phyloP scores from a whole-genome alignment of 2,888 invertebrate genomes.

The Athalia rosae region DNA sequence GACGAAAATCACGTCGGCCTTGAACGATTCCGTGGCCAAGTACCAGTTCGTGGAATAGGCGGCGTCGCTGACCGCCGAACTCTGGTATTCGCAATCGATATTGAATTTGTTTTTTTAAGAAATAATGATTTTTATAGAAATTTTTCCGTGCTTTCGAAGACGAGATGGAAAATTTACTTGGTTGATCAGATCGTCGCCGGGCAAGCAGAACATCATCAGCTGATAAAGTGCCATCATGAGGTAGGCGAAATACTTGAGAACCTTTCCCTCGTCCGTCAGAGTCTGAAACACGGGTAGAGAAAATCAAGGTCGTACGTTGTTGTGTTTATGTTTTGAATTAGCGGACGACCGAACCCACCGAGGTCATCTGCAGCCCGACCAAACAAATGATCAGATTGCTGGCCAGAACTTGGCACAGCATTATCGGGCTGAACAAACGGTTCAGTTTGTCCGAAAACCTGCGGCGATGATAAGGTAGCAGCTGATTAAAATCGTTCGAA shows the following conservation, averaged over 20 bases:
- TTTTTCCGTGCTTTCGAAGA: background rate
- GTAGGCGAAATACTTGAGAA: slow-evolving; percentile 58
- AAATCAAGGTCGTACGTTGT: background rate
- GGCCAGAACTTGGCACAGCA: slow-evolving; percentile 61
- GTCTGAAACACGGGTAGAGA: slow-evolving; percentile 49
- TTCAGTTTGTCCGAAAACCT: slow-evolving; percentile 63
- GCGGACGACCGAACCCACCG: slow-evolving; percentile 49
- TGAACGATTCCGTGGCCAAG: slow-evolving; percentile 51
- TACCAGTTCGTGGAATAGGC: slow-evolving; percentile 60
- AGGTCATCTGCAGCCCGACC: slow-evolving; percentile 61
- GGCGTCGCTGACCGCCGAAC: slow-evolving; percentile 54
- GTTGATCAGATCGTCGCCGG: slow-evolving; percentile 60
- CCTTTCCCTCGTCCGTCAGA: slow-evolving; percentile 53
- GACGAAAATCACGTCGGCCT: slow-evolving; percentile 54
- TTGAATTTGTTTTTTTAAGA: background rate
- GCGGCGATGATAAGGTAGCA: background rate
- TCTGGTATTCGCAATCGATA: slow-evolving; percentile 50
- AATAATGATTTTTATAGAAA: slow-evolving; percentile 18
- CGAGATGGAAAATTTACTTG: slow-evolving; percentile 53
- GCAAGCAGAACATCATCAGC: slow-evolving; percentile 62
- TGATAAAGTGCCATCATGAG: slow-evolving; percentile 64
- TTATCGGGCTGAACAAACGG: slow-evolving; percentile 58
- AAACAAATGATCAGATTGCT: slow-evolving; percentile 63
- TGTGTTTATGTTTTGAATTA: background rate
- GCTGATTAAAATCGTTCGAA: no score